Evolutionary conservation across 2,797 vertebrate genomes (phyloP), one percentile per base, ranked within the genome.

Genomic region (Poecilia gillii): DNA sequence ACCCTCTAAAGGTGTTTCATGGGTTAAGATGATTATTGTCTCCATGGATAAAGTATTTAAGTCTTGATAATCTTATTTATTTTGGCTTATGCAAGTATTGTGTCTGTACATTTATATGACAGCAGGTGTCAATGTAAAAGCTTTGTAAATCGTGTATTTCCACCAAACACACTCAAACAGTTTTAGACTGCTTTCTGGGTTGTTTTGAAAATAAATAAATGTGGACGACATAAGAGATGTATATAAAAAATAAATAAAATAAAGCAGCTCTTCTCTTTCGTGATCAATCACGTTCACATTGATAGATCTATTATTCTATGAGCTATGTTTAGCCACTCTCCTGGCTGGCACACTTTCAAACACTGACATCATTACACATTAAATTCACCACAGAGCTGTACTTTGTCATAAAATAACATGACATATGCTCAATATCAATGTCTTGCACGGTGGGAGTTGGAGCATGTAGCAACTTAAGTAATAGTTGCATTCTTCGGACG

Each of bases 281-380:
- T 90, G 87, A 93, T 93, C 86, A 90, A 90, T 92, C 76, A 85
- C 68, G 73, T 89, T 76, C 57, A 73, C 81, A 82, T 85, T 83
- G 89, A 92, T 85, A 87, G 81, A 84, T 78, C 81, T 78, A 85
- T 88, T 91, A 80, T 89, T 88, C 77, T 83, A 81, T 82, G 85
- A 73, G 83, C 89, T 89, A 93, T 88, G 85, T 91, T 91, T 90
- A 92, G 87, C 87, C 81, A 86, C 75, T 83, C 81, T 80, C 47
- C 75, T 86, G 72, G 81, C 78, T 87, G 84, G 84, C 72, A 88
- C 71, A 7, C 80, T 80, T 81, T 89, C 89, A 90, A 82, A 90
- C 28, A 84, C 76, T 84, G 83, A 89, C 81, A 88, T 90, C 85
- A 87, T 90, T 91, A 81, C 80, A 85, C 84, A 84, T 86, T 85